These are phyloP conservation scores for Brienomyrus longianalis DNA, from an alignment of 2,113 vertebrate genomes.

Conservation along the genomic window DNA sequence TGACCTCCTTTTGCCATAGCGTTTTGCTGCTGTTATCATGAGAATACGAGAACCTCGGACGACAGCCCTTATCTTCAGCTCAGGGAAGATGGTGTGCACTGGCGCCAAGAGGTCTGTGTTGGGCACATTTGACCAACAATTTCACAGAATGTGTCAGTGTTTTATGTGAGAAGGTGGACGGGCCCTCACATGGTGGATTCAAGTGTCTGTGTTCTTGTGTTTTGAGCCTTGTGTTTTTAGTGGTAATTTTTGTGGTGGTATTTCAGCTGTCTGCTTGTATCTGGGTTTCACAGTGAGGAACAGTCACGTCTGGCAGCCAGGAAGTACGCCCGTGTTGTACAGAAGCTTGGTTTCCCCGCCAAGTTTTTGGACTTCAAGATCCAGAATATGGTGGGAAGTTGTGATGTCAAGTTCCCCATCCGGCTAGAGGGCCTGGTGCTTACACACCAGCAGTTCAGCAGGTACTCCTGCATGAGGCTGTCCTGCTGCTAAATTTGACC, in stretches of 20 bases:
- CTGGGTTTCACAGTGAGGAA: slow-evolving; percentile 71
- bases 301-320: slow-evolving; percentile 91
- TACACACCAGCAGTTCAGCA: slow-evolving; percentile 97
- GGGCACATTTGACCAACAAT: not conserved
- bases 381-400: slow-evolving; percentile 99
- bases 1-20: slow-evolving; percentile 56
- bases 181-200: not conserved
- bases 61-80: slow-evolving; percentile 97
- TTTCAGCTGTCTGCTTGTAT: not conserved
- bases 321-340: slow-evolving; percentile 94
- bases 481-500: not conserved
- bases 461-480: slow-evolving; percentile 54
- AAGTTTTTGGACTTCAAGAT: slow-evolving; percentile 99
- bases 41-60: slow-evolving; percentile 97
- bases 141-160: not conserved
- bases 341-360: slow-evolving; percentile 94
- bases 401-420: slow-evolving; percentile 97
- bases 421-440: slow-evolving; percentile 89
- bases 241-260: not conserved
- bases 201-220: not conserved
- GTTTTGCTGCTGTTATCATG: slow-evolving; percentile 99
- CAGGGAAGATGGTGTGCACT: slow-evolving; percentile 98
- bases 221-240: not conserved
- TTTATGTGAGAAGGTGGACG: not conserved
- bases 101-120: slow-evolving; percentile 86